A percentile compares a stretch with the other conserved stretches of the same genome.
Conservation (phyloP, 2,113 vertebrate species). For the Hemiscyllium ocellatum region DNA sequence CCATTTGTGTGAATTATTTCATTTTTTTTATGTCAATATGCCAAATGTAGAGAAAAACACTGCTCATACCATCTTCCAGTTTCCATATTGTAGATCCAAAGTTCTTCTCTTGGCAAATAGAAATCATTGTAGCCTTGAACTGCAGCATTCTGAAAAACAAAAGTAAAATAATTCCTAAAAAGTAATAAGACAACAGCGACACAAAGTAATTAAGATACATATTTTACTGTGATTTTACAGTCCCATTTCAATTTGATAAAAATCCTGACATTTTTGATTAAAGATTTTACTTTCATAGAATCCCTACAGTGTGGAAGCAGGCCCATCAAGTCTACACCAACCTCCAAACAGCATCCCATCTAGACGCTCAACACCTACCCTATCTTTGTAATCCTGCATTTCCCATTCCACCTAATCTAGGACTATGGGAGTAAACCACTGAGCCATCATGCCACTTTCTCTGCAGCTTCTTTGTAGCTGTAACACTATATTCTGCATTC, state of each 20-base stretch:
- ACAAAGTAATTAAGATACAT: background rate
- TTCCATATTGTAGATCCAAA: slow-evolving; percentile 94
- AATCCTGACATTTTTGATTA: background rate
- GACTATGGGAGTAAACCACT: too few relatives aligned
- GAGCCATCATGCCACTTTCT: too few relatives aligned
- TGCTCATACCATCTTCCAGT: slow-evolving; percentile 74
- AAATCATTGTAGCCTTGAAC: slow-evolving; percentile 75
- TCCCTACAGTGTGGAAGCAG: too few relatives aligned
- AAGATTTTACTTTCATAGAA: background rate
- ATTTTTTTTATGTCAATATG: background rate
- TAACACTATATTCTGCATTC: too few relatives aligned
- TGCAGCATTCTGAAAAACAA: slow-evolving; percentile 69
- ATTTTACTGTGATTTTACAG: background rate
- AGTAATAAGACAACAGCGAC: background rate
- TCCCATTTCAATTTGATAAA: background rate
- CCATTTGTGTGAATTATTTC: background rate
- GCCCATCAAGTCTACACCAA: too few relatives aligned
- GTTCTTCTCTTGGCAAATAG: slow-evolving; percentile 84
- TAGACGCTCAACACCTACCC: too few relatives aligned
- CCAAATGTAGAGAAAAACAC: background rate
- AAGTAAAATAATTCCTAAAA: slow-evolving; percentile 30
- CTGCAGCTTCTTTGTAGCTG: too few relatives aligned
- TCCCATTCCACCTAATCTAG: too few relatives aligned
- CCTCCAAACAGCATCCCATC: too few relatives aligned
- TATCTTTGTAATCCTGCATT: too few relatives aligned